Base-by-base conservation (phyloP, 2,113 vertebrate species). In the Mustela nigripes region DNA sequence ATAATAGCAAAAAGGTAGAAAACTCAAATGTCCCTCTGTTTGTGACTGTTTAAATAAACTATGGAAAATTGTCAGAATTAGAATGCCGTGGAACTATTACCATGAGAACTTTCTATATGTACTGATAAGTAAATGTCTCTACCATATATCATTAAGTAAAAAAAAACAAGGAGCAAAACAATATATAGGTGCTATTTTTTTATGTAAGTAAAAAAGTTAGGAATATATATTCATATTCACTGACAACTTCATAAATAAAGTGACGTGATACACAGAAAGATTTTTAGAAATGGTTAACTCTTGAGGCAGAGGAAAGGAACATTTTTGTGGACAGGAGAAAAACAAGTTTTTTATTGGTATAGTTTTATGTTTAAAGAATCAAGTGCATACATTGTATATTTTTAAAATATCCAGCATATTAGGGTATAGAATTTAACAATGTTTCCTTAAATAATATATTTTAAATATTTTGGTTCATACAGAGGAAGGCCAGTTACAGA, bases 201-300 rank as follows among this genome's bases (percentile, higher is more conserved):
- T 33, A 39, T n/a, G 56, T n/a, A 65, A 94, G 33, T 73, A 81
- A 24, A 89, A 89, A 60, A 11, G n/a, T 22, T 84, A 67, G 1
- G 48, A 42, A 4, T 65, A 36, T 67, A 36, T 58, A 78, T 76
- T 89, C 28, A 84, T 85, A 42, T 48, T 67, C 24, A 36, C 81
- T 12, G 6, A 50, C 16, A 69, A 48, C 65, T 48, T 91, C 65
- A 78, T 78, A 45, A 56, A 24, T 42, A 84, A 84, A 58, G 33
- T 67, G 62, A 84, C 84, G 58, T 31, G 65, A 84, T 58, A 45
- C 16, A 78, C 28, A 42, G 39, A 81, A 60, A 65, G 2, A 33
- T 31, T 88, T 56, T 95, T 83, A 65, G n/a, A 90, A 83, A 76
- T 83, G n/a, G 21, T n/a, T 83, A 90, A 45, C 58, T 78, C 9